These are phyloP conservation scores for Paralinhomoeus sp. DNA, from an alignment of 2,888 invertebrate genomes.

Conservation along the genomic window DNA sequence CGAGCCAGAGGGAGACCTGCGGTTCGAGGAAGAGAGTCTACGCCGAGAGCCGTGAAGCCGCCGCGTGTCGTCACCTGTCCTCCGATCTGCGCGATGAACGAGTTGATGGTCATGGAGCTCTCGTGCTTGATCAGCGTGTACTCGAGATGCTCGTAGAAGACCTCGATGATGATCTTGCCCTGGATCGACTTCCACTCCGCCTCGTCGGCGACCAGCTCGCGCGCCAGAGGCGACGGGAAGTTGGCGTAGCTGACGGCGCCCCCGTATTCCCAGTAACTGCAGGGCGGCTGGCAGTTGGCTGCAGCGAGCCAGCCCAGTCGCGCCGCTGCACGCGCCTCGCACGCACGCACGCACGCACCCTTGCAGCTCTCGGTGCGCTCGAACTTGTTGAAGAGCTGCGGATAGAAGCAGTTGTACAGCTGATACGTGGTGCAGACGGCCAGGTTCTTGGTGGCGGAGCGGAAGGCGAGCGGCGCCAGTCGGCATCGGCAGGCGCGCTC, in stretches of 20 bases:
- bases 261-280: constrained; percentile 16
- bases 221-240: constrained; percentile 10
- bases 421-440: constrained; percentile 14
- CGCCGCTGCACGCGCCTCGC: too few relatives aligned
- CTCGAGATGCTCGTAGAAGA: constrained; percentile 14
- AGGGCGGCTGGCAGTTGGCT: constrained; percentile 14
- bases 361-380: not conserved
- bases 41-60: not conserved
- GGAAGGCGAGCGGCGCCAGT: constrained; percentile 12
- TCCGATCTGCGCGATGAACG: constrained; percentile 18
- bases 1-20: constrained; percentile 19
- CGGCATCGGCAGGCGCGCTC: constrained; percentile 16
- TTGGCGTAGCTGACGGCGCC: constrained; percentile 15
- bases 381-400: constrained; percentile 5
- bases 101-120: constrained; percentile 14
- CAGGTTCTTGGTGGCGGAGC: too few relatives aligned
- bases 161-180: constrained; percentile 4
- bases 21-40: constrained; percentile 6
- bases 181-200: constrained; percentile 5
- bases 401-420: constrained; percentile 12
- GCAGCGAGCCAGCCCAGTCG: too few relatives aligned
- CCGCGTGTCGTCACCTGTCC: constrained; percentile 3
- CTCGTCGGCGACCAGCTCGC: constrained; percentile 1
- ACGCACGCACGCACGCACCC: too few relatives aligned
- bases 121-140: constrained; percentile 18